A percentile compares a stretch with the other conserved stretches of the same genome.
Evolutionary conservation across 2,113 vertebrate species (phyloP).

Genomic region (Xenus cinereus): DNA sequence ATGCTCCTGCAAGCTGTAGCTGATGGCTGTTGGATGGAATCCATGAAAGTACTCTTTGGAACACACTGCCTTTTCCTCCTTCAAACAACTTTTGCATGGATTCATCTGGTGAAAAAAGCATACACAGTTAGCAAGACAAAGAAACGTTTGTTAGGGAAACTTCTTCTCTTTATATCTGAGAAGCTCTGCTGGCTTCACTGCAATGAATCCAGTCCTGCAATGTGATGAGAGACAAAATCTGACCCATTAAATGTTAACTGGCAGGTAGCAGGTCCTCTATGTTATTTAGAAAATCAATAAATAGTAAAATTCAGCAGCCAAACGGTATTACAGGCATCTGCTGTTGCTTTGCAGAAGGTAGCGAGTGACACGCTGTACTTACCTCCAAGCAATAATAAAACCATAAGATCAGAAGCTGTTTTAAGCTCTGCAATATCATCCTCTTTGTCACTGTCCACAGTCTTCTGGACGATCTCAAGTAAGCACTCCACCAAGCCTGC

Average conservation of each 20-base stretch:
- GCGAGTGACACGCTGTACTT: background rate
- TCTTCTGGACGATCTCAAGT: conserved; percentile 91
- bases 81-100: conserved; percentile 99
- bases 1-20: conserved; percentile 93
- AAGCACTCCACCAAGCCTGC: conserved; percentile 95
- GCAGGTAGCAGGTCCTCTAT: background rate
- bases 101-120: conserved; percentile 82
- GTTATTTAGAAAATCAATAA: background rate
- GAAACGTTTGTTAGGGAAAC: background rate
- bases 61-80: conserved; percentile 93
- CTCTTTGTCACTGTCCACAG: conserved; percentile 90
- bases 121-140: background rate
- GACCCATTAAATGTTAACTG: background rate
- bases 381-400: conserved; percentile 95
- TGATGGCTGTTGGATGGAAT: conserved; percentile 95
- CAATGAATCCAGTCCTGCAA: background rate
- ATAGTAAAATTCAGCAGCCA: background rate
- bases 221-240: background rate
- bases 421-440: conserved; percentile 94
- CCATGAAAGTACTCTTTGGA: conserved; percentile 96
- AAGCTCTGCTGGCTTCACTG: background rate
- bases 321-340: background rate
- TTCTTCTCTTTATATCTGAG: background rate
- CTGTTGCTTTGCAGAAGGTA: background rate
- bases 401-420: conserved; percentile 97